phyloP scores from a whole-genome alignment of 2,888 invertebrate species.

The Andrena chrysosceles region DNA sequence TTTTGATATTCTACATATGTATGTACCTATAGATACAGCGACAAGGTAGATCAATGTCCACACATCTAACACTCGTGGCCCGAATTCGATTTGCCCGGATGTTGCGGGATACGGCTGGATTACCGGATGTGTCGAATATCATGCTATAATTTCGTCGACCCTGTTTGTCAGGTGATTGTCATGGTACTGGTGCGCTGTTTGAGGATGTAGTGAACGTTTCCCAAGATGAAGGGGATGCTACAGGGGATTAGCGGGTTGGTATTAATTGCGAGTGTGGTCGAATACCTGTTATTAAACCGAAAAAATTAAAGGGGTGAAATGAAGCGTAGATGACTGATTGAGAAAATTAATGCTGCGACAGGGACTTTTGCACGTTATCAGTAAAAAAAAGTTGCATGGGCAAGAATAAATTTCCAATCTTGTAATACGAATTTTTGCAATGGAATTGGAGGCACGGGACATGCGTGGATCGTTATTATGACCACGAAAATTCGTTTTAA shows the following conservation, averaged over 20 bases:
- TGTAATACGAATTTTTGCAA: slow-evolving; percentile 6
- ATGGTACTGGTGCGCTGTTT: slow-evolving; percentile 31
- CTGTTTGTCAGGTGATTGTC: slow-evolving; percentile 50
- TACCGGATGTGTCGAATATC: slow-evolving; percentile 62
- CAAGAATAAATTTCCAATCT: slow-evolving; percentile 19
- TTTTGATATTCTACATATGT: slow-evolving; percentile 28
- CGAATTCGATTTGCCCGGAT: slow-evolving; percentile 61
- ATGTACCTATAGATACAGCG: slow-evolving; percentile 21
- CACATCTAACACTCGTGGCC: slow-evolving; percentile 37
- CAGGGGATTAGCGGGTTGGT: slow-evolving; percentile 27
- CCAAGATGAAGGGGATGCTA: slow-evolving; percentile 30
- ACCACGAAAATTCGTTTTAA: slow-evolving; percentile 56
- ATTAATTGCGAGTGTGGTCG: slow-evolving; percentile 7
- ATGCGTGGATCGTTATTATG: slow-evolving; percentile 42
- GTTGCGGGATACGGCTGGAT: slow-evolving; percentile 54
- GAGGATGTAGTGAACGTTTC: slow-evolving; percentile 29
- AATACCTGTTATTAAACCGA: neutral
- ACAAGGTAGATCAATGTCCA: slow-evolving; percentile 42
- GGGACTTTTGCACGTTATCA: too few species aligned
- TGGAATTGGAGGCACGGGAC: neutral
- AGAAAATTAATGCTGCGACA: too few species aligned
- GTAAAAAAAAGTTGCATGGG: too few species aligned
- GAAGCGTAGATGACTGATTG: too few species aligned
- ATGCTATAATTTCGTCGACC: slow-evolving; percentile 56
- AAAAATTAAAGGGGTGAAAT: neutral